Base-by-base conservation (phyloP, 2,888 invertebrate species). In the Caenorhabditis angaria region DNA sequence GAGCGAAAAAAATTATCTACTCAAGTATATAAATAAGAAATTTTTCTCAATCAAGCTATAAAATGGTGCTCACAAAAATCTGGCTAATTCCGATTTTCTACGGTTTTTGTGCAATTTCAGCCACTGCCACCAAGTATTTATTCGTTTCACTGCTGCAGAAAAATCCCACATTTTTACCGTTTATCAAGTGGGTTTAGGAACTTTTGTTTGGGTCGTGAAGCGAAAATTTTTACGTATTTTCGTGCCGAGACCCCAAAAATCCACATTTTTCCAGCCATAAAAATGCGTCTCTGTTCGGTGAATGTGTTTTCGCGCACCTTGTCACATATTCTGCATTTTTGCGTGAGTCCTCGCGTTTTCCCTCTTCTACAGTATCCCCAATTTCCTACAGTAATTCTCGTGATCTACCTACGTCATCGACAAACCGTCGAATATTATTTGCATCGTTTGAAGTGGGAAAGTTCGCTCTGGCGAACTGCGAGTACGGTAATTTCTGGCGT, bases 341-440 rank as follows among this genome's bases (percentile, higher is more conserved):
- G 27, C 29, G 72, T 73, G 25, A 65, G 72, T 61, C 29, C 22
- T 50, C 4, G 27, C 4, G 18, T 8, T 54, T 20, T 20, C 4
- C 4, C 4, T 48, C 41, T 18, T 41, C 18, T 50, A 50, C 6
- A 50, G 22, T 22, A 2, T 4, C 6, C 50, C 24, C 50, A 18
- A 28, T 32, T 12, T 12, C 22, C 53, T 68, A 35, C 58, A 81
- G 80, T 80, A 12, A 61, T 78, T 14, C 51, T 80, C 18, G 67
- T 76, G 0, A 55, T 62, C 1, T 82, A 80, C 51, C 57, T 82
- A 1, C 76, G 82, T 3, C 82, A 82, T 61, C 76, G 82, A 0
- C 76, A 79, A 57, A 76, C 75, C 4, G 78, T 82, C n/a, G 80
- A 82, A 47, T 82, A 82, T 50, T 82, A 82, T 48, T 76, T 67